Evolutionary conservation across 2,797 vertebrate species (phyloP), one percentile per base, ranked within the genome.

Genomic region (Glossophaga mutica): DNA sequence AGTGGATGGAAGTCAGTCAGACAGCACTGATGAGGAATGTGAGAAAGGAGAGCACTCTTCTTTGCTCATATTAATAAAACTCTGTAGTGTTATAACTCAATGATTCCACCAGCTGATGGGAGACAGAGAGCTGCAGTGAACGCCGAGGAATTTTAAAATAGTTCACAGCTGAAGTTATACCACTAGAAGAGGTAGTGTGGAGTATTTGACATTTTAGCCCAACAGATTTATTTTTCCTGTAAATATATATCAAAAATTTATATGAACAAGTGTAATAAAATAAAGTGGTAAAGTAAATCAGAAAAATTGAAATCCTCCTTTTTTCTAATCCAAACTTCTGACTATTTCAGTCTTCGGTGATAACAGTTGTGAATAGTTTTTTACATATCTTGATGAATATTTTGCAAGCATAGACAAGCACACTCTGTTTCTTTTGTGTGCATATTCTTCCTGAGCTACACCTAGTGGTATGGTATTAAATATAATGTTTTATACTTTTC

Each of bases 1-100:
- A 91, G 82, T 55, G 90, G 85, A 78, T 89, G 42, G 67, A 95
- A 83, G 55, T 95, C 87, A 59, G 74, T 70, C 83, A 94, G 95
- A 96, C 44, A 89, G 76, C 87, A 79, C 84, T 74, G 83, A 96
- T 39, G 39, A 87, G 65, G 74, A 82, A 88, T 39, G 12, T 29
- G 55, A 57, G 74, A 16, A 50, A 83, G 46, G 21, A 32, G 19
- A 94, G 7, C 42, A 6, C 2, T 90, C 87, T 39, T 88, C 77
- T 88, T 57, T 50, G 67, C 74, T 67, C 78, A 39, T 70, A 79
- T 84, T 97, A 95, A 96, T 90, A 89, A 89, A 74, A 81, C 70
- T 83, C 86, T 46, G 24, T 73, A 11, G 6, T 50, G 46, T 94
- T 91, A 73, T 92, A 87, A 91, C 32, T 96, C 82, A 89, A 4